These are phyloP conservation scores for Grammomys dolichurus DNA, from an alignment of 2,113 vertebrate species.

Conservation along the genomic window DNA sequence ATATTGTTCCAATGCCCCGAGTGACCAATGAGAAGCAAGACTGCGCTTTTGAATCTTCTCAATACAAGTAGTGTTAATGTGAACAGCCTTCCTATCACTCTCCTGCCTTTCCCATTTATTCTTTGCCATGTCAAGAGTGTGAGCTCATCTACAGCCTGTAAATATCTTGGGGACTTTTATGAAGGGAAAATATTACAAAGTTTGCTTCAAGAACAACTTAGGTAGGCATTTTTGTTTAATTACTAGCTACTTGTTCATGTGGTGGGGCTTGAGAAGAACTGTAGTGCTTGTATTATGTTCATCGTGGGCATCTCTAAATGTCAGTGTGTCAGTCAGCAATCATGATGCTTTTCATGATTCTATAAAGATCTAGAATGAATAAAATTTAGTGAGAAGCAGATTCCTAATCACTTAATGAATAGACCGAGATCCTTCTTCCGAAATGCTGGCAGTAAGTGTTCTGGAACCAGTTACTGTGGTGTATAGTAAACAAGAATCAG, in stretches of 20 bases:
- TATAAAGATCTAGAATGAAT: neutral
- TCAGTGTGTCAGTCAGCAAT: neutral
- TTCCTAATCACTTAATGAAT: slow-evolving; percentile 44
- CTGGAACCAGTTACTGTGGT: slow-evolving; percentile 21
- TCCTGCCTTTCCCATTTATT: slow-evolving; percentile 33
- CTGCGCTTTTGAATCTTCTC: slow-evolving; percentile 47
- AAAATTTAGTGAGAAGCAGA: neutral
- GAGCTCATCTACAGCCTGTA: slow-evolving; percentile 85
- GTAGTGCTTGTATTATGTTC: neutral
- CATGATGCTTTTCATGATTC: neutral
- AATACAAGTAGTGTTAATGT: slow-evolving; percentile 35
- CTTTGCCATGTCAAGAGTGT: slow-evolving; percentile 74
- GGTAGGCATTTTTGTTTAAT: slow-evolving; percentile 79
- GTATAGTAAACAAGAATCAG: neutral
- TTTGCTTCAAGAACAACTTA: slow-evolving; percentile 78
- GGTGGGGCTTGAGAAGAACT: neutral
- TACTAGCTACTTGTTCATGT: slow-evolving; percentile 54
- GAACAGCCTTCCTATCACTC: slow-evolving; percentile 65
- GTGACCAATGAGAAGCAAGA: slow-evolving; percentile 69
- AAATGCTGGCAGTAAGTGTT: neutral
- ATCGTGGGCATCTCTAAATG: slow-evolving; percentile 24
- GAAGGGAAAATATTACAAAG: slow-evolving; percentile 84
- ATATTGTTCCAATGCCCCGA: slow-evolving; percentile 81
- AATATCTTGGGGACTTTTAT: slow-evolving; percentile 83
- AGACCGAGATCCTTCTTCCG: neutral